These are phyloP conservation scores for Ptychochromis oligacanthus DNA, from an alignment of 2,113 vertebrate genomes.

Conservation along the genomic window DNA sequence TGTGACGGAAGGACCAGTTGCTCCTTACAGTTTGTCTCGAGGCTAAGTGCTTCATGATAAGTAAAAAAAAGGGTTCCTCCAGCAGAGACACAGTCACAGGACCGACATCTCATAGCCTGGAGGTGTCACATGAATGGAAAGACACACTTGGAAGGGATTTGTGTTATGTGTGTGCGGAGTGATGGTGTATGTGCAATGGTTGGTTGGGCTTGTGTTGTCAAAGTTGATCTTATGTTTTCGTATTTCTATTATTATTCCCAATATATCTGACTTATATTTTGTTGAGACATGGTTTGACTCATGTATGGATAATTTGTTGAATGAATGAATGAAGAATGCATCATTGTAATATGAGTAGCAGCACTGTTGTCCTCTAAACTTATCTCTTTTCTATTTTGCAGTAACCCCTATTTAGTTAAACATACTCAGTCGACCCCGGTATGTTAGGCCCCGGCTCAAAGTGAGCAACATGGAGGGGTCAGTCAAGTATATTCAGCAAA, in stretches of 20 bases:
- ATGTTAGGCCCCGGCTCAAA: neutral
- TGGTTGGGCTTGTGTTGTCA: neutral
- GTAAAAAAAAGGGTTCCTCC: neutral
- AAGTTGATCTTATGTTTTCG: neutral
- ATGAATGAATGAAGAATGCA: neutral
- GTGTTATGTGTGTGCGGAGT: neutral
- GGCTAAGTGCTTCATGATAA: neutral
- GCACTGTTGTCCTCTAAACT: neutral
- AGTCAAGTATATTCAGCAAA: neutral
- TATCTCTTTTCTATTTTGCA: neutral
- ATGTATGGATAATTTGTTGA: no score
- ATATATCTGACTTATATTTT: neutral
- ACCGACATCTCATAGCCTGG: conserved; percentile 6
- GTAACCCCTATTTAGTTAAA: neutral
- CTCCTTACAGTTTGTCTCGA: neutral
- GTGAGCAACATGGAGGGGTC: neutral
- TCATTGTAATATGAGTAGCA: neutral
- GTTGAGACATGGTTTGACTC: neutral
- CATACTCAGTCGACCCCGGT: neutral
- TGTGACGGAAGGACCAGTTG: neutral
- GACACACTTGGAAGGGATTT: neutral
- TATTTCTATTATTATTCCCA: neutral
- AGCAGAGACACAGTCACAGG: conserved; percentile 35
- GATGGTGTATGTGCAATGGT: neutral
- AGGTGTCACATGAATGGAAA: conserved; percentile 32